These are phyloP conservation scores for Peromyscus californicus DNA, from an alignment of 2,113 vertebrate genomes.

Conservation along the genomic window DNA sequence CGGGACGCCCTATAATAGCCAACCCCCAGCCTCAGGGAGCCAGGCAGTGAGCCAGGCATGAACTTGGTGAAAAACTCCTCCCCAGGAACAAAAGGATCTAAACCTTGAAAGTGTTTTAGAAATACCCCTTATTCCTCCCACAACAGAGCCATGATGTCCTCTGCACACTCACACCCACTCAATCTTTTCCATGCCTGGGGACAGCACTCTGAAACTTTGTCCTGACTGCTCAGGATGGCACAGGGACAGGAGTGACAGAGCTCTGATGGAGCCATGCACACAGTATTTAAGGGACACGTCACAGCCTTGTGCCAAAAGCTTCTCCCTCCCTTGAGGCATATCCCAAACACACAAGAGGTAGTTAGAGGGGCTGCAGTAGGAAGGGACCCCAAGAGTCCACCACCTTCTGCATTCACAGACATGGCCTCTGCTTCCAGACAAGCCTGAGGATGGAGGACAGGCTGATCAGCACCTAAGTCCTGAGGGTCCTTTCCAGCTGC, in stretches of 20 bases:
- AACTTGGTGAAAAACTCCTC: background rate
- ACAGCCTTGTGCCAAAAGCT: background rate
- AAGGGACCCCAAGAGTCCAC: background rate
- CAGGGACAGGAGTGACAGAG: background rate
- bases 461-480: background rate
- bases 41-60: background rate
- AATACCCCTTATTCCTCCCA: background rate
- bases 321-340: background rate
- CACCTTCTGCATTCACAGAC: background rate
- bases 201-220: background rate
- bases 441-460: too few species aligned
- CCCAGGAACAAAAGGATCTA: background rate
- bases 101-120: background rate
- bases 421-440: background rate
- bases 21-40: background rate
- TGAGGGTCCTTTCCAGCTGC: background rate
- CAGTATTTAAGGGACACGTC: background rate
- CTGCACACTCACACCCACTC: background rate
- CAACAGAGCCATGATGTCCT: background rate
- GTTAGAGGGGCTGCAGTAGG: background rate
- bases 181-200: background rate
- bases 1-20: too few species aligned
- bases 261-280: background rate
- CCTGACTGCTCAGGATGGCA: background rate
- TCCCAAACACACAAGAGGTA: too few species aligned